Evolutionary conservation across 2,113 vertebrate species (phyloP).

Genomic region (Periophthalmus modestus): DNA sequence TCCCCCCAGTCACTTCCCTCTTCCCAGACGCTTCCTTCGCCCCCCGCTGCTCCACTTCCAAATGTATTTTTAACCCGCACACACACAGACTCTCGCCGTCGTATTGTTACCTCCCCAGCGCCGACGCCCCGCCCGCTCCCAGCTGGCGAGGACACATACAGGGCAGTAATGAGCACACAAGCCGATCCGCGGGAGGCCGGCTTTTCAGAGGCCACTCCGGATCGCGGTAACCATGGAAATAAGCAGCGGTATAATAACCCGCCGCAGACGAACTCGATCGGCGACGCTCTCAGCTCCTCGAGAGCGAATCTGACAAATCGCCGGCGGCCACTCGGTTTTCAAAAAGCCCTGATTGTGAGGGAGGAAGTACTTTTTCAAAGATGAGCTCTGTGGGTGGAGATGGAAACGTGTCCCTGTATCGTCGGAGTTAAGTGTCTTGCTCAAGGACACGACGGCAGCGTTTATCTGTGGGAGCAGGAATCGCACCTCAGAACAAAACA

Average conservation of each 20-base stretch:
- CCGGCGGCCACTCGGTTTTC: constrained; percentile 10
- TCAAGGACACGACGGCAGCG: too few relatives aligned
- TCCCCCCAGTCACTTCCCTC: too few relatives aligned
- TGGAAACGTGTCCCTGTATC: too few relatives aligned
- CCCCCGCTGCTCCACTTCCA: constrained; percentile 32
- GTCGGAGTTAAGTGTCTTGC: too few relatives aligned
- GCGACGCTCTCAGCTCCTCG: constrained; percentile 29
- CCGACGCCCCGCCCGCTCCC: constrained; percentile 15
- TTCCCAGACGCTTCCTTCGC: not conserved
- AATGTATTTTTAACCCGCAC: constrained; percentile 20
- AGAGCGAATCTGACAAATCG: constrained; percentile 19
- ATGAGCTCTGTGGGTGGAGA: too few relatives aligned
- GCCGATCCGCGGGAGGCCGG: constrained; percentile 68
- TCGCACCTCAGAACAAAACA: too few relatives aligned
- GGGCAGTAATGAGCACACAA: constrained; percentile 74
- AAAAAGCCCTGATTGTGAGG: not conserved
- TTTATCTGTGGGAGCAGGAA: too few relatives aligned
- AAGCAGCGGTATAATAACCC: constrained; percentile 46
- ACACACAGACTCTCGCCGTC: constrained; percentile 15
- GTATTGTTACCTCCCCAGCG: constrained; percentile 9
- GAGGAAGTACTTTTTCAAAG: not conserved
- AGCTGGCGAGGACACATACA: constrained; percentile 71
- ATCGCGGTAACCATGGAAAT: constrained; percentile 79
- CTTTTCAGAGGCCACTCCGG: constrained; percentile 70
- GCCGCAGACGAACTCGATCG: constrained; percentile 37